A percentile compares a stretch with the other conserved stretches of the same genome.
phyloP scores from a whole-genome alignment of 2,113 vertebrate species.

The Phaethon lepturus region DNA sequence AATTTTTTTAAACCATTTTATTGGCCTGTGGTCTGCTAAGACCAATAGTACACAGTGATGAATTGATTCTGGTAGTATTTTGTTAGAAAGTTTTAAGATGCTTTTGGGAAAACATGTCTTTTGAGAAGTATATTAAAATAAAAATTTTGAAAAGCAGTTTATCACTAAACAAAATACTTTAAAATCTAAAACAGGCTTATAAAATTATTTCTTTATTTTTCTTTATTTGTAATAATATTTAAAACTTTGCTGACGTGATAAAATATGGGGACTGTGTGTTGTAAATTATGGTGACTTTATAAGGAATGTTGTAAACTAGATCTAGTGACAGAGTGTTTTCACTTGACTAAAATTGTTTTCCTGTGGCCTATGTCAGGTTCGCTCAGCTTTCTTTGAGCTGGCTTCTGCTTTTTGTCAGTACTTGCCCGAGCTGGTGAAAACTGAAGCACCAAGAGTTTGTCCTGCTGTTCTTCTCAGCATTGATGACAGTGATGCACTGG shows the following conservation, averaged over 20 bases:
- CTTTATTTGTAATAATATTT: background rate
- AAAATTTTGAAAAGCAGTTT: background rate
- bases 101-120: background rate
- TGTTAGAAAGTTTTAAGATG: background rate
- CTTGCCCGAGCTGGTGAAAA: constrained; percentile 81
- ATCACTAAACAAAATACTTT: background rate
- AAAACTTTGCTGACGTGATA: background rate
- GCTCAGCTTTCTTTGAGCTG: constrained; percentile 92
- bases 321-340: background rate
- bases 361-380: constrained; percentile 77
- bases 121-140: background rate
- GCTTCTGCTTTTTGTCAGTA: constrained; percentile 86
- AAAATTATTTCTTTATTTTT: background rate
- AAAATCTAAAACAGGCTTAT: background rate
- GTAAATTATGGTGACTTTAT: background rate
- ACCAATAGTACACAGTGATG: background rate
- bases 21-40: background rate
- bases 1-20: background rate
- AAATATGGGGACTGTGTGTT: rapidly evolving
- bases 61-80: background rate
- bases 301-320: background rate
- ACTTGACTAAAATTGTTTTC: background rate
- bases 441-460: constrained; percentile 86
- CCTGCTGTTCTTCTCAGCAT: constrained; percentile 89
- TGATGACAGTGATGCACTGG: constrained; percentile 91